phyloP scores from a whole-genome alignment of 53 echinoderm and acorn worm genomes.

The Echinometra lucunter region DNA sequence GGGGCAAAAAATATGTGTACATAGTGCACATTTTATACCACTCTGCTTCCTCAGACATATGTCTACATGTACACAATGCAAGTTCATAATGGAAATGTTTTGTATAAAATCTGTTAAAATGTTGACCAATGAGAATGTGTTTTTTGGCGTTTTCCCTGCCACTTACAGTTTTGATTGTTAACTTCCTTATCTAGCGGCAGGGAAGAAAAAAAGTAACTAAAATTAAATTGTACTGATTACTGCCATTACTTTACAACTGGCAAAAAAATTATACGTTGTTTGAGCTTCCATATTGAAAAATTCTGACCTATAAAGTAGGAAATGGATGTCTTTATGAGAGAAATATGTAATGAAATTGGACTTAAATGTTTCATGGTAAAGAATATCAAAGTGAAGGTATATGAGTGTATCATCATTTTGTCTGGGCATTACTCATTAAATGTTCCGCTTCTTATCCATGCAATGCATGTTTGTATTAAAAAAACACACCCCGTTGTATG shows the following conservation, averaged over 20 bases:
- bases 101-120: too few species aligned
- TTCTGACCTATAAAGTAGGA: background rate
- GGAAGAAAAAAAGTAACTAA: too few species aligned
- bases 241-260: background rate
- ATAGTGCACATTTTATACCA: too few species aligned
- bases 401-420: background rate
- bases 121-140: too few species aligned
- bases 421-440: background rate
- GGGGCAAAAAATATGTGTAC: too few species aligned
- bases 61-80: too few species aligned
- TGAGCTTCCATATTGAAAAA: slow-evolving; percentile 2
- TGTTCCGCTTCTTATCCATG: background rate
- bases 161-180: background rate
- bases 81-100: too few species aligned
- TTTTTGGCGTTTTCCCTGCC: background rate
- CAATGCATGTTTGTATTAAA: background rate
- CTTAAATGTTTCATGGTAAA: background rate
- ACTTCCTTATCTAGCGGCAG: background rate
- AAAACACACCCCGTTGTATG: slow-evolving; percentile 46
- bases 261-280: background rate
- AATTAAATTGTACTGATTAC: background rate
- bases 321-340: background rate
- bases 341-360: background rate
- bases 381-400: background rate
- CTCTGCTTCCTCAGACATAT: too few species aligned